Percentiles rank a stretch among this genome's conserved stretches.
phyloP scores from a whole-genome alignment of 2,797 vertebrate species.

The Chelon auratus region DNA sequence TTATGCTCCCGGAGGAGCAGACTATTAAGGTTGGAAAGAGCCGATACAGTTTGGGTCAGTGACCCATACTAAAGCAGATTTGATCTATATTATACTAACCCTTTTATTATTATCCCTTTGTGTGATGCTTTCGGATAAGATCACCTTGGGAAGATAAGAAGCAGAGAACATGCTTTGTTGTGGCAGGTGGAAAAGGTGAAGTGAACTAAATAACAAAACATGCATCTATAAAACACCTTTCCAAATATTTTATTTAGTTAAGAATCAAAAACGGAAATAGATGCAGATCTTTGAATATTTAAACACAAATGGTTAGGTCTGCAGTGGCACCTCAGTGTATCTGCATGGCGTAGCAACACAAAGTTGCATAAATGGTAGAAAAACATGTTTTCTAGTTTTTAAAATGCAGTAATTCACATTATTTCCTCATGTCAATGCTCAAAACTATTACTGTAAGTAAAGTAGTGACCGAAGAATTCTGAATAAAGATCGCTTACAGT shows the following conservation, averaged over 20 bases:
- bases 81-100: slow-evolving; percentile 85
- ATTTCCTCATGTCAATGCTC: too few species aligned
- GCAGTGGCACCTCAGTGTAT: background rate
- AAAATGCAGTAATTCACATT: background rate
- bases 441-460: too few species aligned
- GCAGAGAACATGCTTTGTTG: slow-evolving; percentile 50
- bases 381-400: background rate
- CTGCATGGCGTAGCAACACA: background rate
- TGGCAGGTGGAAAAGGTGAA: slow-evolving; percentile 50
- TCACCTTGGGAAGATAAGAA: slow-evolving; percentile 76
- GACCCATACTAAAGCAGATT: slow-evolving; percentile 84
- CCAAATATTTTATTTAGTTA: background rate
- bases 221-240: slow-evolving; percentile 3
- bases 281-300: slow-evolving; percentile 21
- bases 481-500: background rate
- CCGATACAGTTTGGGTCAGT: slow-evolving; percentile 84
- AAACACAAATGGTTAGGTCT: background rate
- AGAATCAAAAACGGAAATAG: background rate
- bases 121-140: slow-evolving; percentile 67
- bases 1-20: slow-evolving; percentile 83
- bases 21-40: slow-evolving; percentile 85
- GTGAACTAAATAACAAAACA: slow-evolving; percentile 26
- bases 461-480: background rate
- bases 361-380: background rate
- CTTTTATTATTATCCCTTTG: slow-evolving; percentile 81